These are phyloP conservation scores for Drosophila asahinai DNA, from an alignment of 1,140 invertebrate genomes.

Conservation along the genomic window DNA sequence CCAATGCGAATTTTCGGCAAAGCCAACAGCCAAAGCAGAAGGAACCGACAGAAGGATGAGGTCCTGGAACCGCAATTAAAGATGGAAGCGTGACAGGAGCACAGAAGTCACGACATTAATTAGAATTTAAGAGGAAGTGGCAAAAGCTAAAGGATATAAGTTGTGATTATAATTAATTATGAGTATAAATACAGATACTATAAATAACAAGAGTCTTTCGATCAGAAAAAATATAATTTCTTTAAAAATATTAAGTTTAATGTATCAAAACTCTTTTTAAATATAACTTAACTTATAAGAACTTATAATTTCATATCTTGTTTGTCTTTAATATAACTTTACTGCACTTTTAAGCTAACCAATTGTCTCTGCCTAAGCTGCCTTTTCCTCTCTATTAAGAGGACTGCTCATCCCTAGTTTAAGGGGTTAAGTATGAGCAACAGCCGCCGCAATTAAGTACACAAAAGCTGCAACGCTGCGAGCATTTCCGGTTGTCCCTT, in stretches of 20 bases:
- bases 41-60: slow-evolving; percentile 24
- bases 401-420: slow-evolving; percentile 14
- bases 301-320: neutral
- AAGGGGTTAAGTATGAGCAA: slow-evolving; percentile 41
- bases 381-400: neutral
- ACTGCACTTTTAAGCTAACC: too few species aligned
- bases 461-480: slow-evolving; percentile 66
- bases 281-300: neutral
- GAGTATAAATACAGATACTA: neutral
- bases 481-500: slow-evolving; percentile 62
- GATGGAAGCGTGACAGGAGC: slow-evolving; percentile 8
- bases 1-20: slow-evolving; percentile 56
- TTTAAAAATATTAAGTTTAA: neutral
- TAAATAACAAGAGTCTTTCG: neutral
- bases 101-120: neutral
- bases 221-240: too few species aligned
- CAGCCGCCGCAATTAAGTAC: slow-evolving; percentile 67
- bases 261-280: neutral
- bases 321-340: too few species aligned
- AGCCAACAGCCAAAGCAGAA: slow-evolving; percentile 53
- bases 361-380: neutral
- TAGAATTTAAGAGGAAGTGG: too few species aligned
- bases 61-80: slow-evolving; percentile 9
- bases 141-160: too few species aligned
- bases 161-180: neutral